Evolutionary conservation across 2,113 vertebrate genomes (phyloP).

Genomic region (Pleuronectes platessa): DNA sequence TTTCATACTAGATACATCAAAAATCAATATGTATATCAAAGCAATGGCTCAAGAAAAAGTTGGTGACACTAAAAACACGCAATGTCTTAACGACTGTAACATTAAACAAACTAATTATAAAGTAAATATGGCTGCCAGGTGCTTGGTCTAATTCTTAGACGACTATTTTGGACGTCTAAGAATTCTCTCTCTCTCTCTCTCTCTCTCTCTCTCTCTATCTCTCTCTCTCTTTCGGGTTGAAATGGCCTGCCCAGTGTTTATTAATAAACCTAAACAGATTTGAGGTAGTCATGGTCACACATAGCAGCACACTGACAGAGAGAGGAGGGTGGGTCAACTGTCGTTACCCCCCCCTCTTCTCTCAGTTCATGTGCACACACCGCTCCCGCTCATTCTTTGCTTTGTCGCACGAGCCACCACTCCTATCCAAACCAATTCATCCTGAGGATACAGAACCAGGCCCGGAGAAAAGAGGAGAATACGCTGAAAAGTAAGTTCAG

Average conservation of each 20-base stretch:
- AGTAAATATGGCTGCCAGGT: neutral
- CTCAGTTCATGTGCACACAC: slow-evolving; percentile 24
- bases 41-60: neutral
- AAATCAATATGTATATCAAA: neutral
- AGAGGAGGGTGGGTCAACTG: slow-evolving; percentile 61
- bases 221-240: neutral
- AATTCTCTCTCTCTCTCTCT: neutral
- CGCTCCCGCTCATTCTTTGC: slow-evolving; percentile 57
- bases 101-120: neutral
- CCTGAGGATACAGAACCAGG: neutral
- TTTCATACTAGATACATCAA: neutral
- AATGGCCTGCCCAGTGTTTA: slow-evolving; percentile 70
- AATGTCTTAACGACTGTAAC: neutral
- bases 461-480: neutral
- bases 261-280: slow-evolving; percentile 84
- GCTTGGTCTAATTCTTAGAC: neutral
- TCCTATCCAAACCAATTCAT: slow-evolving; percentile 8
- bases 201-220: neutral
- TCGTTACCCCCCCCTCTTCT: neutral
- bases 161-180: neutral
- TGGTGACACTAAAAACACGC: neutral
- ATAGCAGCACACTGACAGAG: slow-evolving; percentile 61
- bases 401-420: slow-evolving; percentile 23
- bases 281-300: slow-evolving; percentile 79
- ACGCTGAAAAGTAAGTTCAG: slow-evolving; percentile 54